phyloP scores from a whole-genome alignment of 2,797 vertebrate species.

The Aeoliscus strigatus region DNA sequence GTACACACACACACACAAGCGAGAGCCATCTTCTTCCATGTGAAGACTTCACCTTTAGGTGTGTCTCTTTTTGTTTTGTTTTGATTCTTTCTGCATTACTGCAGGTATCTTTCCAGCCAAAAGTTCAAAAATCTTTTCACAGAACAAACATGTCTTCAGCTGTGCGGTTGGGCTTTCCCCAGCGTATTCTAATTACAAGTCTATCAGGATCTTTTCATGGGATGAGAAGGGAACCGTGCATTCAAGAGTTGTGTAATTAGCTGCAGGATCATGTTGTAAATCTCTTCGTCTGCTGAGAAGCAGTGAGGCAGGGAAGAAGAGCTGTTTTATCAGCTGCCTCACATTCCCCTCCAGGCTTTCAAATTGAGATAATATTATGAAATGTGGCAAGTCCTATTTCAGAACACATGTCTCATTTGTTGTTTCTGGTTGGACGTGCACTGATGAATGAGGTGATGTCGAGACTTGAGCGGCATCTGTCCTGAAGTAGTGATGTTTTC shows the following conservation, averaged over 20 bases:
- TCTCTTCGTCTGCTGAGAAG: slow-evolving; percentile 48
- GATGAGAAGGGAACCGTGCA: slow-evolving; percentile 41
- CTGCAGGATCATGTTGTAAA: slow-evolving; percentile 58
- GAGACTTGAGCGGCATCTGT: slow-evolving; percentile 22
- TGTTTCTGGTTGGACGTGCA: slow-evolving; percentile 17
- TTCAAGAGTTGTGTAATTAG: slow-evolving; percentile 70
- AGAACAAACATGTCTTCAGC: slow-evolving; percentile 35
- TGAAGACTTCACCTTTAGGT: slow-evolving; percentile 43
- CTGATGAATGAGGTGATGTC: slow-evolving; percentile 23
- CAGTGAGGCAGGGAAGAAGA: slow-evolving; percentile 34
- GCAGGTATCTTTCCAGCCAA: slow-evolving; percentile 34
- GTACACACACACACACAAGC: neutral
- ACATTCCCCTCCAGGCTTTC: slow-evolving; percentile 21
- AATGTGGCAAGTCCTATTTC: slow-evolving; percentile 34
- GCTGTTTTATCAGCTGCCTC: slow-evolving; percentile 60
- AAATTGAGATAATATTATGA: slow-evolving; percentile 46
- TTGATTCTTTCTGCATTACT: slow-evolving; percentile 39
- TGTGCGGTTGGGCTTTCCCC: slow-evolving; percentile 65
- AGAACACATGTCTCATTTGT: slow-evolving; percentile 16
- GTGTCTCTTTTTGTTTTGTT: slow-evolving; percentile 55
- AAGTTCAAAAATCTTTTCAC: slow-evolving; percentile 49
- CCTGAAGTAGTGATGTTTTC: slow-evolving; percentile 11
- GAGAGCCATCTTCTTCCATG: slow-evolving; percentile 19
- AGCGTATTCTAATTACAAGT: slow-evolving; percentile 54
- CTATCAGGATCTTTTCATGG: slow-evolving; percentile 55